phyloP scores from a whole-genome alignment of 2,797 vertebrate species.

The Scarus forsteni region DNA sequence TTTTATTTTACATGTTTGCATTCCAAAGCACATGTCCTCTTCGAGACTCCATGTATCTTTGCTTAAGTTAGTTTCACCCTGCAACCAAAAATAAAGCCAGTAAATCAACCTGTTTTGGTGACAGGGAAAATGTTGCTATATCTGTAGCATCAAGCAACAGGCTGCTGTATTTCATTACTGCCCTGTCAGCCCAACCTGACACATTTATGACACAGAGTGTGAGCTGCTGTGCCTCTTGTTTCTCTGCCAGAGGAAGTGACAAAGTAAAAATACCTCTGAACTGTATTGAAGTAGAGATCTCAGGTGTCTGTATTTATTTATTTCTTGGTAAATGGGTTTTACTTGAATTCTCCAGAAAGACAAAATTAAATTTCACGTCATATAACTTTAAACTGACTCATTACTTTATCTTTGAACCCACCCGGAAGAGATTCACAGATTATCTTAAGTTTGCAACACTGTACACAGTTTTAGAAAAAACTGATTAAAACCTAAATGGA shows the following conservation, averaged over 20 bases:
- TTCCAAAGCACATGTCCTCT: constrained; percentile 18
- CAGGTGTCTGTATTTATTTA: background rate
- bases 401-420: no score
- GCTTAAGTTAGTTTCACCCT: constrained; percentile 31
- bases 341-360: no score
- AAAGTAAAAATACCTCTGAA: background rate
- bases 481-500: no score
- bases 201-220: constrained; percentile 28
- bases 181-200: constrained; percentile 56
- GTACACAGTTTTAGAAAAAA: no score
- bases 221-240: constrained; percentile 20
- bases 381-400: no score
- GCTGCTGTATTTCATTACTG: constrained; percentile 72
- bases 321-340: background rate
- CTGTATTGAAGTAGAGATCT: background rate
- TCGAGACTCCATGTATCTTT: constrained; percentile 18
- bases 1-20: constrained; percentile 46
- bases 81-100: constrained; percentile 68
- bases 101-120: constrained; percentile 72
- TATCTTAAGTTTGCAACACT: no score
- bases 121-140: constrained; percentile 76
- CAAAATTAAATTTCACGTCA: no score
- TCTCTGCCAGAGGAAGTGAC: background rate
- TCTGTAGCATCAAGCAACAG: constrained; percentile 56
- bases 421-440: no score